Base-by-base conservation (phyloP, 2,113 vertebrate species). In the Columbina picui region DNA sequence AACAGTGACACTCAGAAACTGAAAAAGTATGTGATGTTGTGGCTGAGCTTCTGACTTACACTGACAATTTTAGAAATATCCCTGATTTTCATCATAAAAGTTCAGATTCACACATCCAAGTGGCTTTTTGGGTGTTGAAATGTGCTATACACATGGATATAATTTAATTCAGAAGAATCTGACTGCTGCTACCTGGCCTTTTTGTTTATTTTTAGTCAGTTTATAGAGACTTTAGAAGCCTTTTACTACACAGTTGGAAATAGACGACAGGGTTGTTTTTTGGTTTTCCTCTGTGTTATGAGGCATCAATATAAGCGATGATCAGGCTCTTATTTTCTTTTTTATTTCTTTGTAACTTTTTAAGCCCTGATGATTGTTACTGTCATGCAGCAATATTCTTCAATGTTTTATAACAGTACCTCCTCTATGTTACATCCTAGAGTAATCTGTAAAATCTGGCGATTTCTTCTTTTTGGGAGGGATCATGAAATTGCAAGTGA, bases 161-260 rank as follows among this genome's bases (percentile, higher is more conserved):
- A 78, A 82, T 89, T 80, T 77, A 86, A 70, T 89, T 61, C n/a
- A 36, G 71, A 69, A 77, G 39, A 74, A 81, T n/a, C 36, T 78
- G 45, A 86, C 0, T 1, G 68, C 55, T 95, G 55, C 60, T 95
- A 89, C 91, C 56, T 95, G 50, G 47, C 36, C 25, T 84, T 69
- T 80, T 53, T 73, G 17, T 20, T 65, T 83, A 49, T 20, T 87
- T 91, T 94, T 29, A 65, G 55, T 81, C 27, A 61, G 9, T 55
- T 52, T 81, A 23, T 22, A 57, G 69, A 70, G 60, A 91, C 78
- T 67, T 78, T 74, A 39, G 76, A 91, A 87, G 27, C 22, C 21
- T 81, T 81, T 75, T 84, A 49, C 29, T 41, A 25, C 61, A 26
- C 3, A 8, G 4, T 21, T 85, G 29, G 61, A 90, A 94, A 59